phyloP scores from a whole-genome alignment of 2,797 vertebrate species.

The Cheirogaleus major region DNA sequence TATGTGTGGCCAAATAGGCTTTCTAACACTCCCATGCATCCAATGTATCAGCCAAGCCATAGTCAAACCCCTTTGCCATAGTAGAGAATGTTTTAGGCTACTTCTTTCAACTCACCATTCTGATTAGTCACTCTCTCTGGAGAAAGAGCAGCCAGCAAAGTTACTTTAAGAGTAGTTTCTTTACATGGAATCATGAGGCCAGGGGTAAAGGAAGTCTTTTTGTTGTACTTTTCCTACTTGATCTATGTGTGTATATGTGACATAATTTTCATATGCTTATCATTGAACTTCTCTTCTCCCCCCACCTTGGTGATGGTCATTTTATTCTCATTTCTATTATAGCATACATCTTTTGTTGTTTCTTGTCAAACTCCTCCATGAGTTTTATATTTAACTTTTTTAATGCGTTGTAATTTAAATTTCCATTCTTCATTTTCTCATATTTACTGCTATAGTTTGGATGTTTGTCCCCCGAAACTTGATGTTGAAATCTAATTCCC shows the following conservation, averaged over 20 bases:
- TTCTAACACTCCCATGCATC: background rate
- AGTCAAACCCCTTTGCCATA: background rate
- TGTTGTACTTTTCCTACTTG: background rate
- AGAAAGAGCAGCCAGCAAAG: background rate
- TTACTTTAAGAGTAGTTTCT: background rate
- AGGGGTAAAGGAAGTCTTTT: background rate
- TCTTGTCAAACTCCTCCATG: background rate
- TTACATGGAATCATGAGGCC: background rate
- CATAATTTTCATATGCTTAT: background rate
- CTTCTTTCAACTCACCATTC: background rate
- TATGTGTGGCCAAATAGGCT: background rate
- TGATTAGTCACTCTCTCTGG: background rate
- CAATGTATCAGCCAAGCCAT: accelerated
- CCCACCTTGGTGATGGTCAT: background rate
- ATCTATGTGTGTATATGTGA: background rate
- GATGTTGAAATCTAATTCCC: background rate
- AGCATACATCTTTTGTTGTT: background rate
- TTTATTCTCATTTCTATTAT: background rate
- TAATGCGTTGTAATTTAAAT: background rate
- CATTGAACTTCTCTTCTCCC: background rate
- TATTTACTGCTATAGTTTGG: background rate
- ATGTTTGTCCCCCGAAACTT: background rate
- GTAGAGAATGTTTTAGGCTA: accelerated
- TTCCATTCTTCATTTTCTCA: background rate
- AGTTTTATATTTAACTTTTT: background rate